A percentile compares a stretch with the other conserved stretches of the same genome.
Conservation (phyloP, 2,888 invertebrate genomes). For the Cremastinae sp. region DNA sequence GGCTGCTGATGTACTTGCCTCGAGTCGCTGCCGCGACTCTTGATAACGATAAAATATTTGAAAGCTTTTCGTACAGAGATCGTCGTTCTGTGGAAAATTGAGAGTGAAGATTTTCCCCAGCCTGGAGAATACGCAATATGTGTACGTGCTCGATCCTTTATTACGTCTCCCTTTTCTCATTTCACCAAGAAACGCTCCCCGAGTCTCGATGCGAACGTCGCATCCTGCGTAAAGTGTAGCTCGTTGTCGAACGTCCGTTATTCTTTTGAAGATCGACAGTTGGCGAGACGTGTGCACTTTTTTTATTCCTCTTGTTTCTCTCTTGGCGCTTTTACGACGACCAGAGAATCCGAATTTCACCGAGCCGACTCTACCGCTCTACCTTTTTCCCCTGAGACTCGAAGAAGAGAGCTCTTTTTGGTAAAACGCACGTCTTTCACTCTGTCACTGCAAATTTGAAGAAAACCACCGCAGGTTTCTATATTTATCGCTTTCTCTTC, state of each 20-base stretch:
- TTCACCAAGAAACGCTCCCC: conserved; percentile 60
- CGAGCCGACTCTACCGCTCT: conserved; percentile 13
- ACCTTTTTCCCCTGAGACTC: background rate
- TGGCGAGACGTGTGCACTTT: conserved; percentile 62
- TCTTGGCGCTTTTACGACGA: conserved; percentile 5
- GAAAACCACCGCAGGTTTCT: background rate
- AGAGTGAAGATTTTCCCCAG: conserved; percentile 6
- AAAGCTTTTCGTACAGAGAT: conserved; percentile 19
- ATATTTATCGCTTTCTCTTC: background rate
- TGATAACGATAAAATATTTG: no score
- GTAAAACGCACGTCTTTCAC: no score
- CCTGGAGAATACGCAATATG: conserved; percentile 31
- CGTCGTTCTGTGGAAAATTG: conserved; percentile 22
- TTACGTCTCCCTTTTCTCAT: conserved; percentile 58
- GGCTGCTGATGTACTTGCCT: no score
- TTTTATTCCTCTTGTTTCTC: conserved; percentile 8
- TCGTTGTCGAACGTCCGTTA: conserved; percentile 76
- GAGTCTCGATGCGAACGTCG: conserved; percentile 69
- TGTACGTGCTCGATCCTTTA: background rate
- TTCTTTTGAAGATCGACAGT: conserved; percentile 73
- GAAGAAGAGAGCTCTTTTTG: background rate
- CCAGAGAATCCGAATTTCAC: conserved; percentile 16
- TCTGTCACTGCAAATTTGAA: background rate
- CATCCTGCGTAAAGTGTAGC: conserved; percentile 73
- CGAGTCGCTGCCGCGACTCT: no score